Evolutionary conservation across 2,888 invertebrate species (phyloP), one percentile per base, ranked within the genome.

Genomic region (Chloromyia formosa): DNA sequence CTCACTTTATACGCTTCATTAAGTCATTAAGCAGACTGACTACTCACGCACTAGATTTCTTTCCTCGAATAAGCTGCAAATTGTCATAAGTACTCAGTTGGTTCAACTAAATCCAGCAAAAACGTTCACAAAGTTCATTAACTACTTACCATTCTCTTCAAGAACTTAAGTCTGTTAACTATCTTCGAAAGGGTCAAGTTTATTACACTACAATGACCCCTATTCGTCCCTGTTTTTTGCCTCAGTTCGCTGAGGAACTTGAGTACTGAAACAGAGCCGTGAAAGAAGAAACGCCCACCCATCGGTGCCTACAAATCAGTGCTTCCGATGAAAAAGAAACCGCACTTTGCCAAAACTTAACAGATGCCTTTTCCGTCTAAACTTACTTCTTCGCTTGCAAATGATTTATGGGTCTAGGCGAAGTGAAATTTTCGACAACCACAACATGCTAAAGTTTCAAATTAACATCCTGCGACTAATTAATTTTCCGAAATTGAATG

Each of bases 381-480:
- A 56, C 5, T 56, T 56, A 16, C 56, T 3, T 10, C 1, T 56
- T 56, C 22, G 18, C 1, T 56, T 56, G 7, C 56, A 20, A 56
- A 56, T 56, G 56, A 56, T 56, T 56, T 56, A 56, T 56, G 22
- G 56, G 56, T 56, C 56, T 56, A 10, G 49, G 12, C 49, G 49
- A 49, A 7, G 49, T n/a, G 49, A n/a, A 66, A 49, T n/a, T 45
- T 66, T 66, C 66, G 23, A 22, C 71, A 58, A 71, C 71, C 71
- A 58, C 71, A 71, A 56, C 71, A 71, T 58, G 71, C 56, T 58
- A 20, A 71, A 71, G 56, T 56, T 71, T 71, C 71, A 53, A 71
- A 71, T 71, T 71, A 71, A 71, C 71, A 71, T 71, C 71, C 71
- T 71, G 58, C 56, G 71, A 71, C 71, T 71, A 71, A 71, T 71